These are phyloP conservation scores for Tylochromis polylepis DNA, from an alignment of 2,113 vertebrate species.

Conservation along the genomic window DNA sequence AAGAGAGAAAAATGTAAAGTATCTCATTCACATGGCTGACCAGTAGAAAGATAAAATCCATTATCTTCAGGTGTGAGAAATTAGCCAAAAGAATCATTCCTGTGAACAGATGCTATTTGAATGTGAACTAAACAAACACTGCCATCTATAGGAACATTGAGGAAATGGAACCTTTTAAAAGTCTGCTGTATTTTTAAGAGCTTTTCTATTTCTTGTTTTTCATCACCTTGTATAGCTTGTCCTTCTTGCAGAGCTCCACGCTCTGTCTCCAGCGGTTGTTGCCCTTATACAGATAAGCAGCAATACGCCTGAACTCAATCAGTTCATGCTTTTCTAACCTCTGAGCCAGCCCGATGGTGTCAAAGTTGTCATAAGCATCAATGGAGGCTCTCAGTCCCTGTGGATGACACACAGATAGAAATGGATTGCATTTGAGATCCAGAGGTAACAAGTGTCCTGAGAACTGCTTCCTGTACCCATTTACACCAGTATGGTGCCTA, in stretches of 20 bases:
- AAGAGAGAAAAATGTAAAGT: not conserved
- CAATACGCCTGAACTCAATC: constrained; percentile 87
- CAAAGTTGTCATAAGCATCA: constrained; percentile 88
- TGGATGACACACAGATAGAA: not conserved
- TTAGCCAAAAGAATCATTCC: not conserved
- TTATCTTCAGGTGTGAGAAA: not conserved
- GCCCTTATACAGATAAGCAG: constrained; percentile 86
- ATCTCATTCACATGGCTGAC: not conserved
- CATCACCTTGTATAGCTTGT: constrained; percentile 85
- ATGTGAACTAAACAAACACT: not conserved
- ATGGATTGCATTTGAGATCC: not conserved
- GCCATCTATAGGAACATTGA: not conserved
- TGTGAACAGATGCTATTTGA: not conserved
- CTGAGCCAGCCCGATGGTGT: constrained; percentile 85
- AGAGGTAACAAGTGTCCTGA: not conserved
- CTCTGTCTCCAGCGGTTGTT: constrained; percentile 91
- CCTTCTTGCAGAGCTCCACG: constrained; percentile 90
- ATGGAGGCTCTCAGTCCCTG: constrained; percentile 87
- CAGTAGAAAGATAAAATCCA: not conserved
- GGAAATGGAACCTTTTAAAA: not conserved
- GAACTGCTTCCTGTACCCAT: not conserved
- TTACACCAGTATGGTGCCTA: not conserved
- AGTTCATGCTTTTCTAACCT: constrained; percentile 86
- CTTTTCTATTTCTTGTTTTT: not conserved
- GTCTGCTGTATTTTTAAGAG: rapidly evolving